Base-by-base conservation (phyloP, 2,797 vertebrate genomes). In the Pampus argenteus region DNA sequence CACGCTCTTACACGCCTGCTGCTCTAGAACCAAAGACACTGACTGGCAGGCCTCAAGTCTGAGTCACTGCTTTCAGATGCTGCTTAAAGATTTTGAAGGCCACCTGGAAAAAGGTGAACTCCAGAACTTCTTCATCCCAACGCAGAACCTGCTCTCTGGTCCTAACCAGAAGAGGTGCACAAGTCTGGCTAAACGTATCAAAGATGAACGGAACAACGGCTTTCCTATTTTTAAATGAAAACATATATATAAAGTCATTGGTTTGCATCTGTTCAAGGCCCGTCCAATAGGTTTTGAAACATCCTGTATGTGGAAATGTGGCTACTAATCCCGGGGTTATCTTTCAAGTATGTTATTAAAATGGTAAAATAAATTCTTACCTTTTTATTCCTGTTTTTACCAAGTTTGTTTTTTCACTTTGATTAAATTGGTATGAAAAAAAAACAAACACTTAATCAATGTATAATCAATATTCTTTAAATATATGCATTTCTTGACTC, bases 81-180 rank as follows among this genome's bases (percentile, higher is more conserved):
- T 95, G 8, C 80, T 94, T 38, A 0, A 64, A 0, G 87, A 92
- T 66, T 94, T 94, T 31, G 58, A 85, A n/a, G 0, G 0, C 18
- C 4, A 74, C 17, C 71, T 95, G 28, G 26, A 66, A 67, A 0
- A 0, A 0, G 36, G 57, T 0, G 0, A 2, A 1, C 91, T 94
- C 42, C 3, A 22, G 3, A 94, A 94, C 79, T 95, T 95, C 74
- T 94, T 95, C 61, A 84, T 94, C 29, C 93, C 93, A 17, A 62
- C 50, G 8, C 93, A 95, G 52, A 94, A 95, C 72, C 85, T 94
- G 10, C 68, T 94, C 5, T 59, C 64, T 2, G 59, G 45, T 17
- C 1, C 0, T 0, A 11, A 2, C 5, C 23, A 2, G 10, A 79
- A 0, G 2, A 74, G 0, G 26, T 81, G 91, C 42, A n/a, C 22